Conservation (phyloP, 2,888 invertebrate species). For the Helleia helle region DNA sequence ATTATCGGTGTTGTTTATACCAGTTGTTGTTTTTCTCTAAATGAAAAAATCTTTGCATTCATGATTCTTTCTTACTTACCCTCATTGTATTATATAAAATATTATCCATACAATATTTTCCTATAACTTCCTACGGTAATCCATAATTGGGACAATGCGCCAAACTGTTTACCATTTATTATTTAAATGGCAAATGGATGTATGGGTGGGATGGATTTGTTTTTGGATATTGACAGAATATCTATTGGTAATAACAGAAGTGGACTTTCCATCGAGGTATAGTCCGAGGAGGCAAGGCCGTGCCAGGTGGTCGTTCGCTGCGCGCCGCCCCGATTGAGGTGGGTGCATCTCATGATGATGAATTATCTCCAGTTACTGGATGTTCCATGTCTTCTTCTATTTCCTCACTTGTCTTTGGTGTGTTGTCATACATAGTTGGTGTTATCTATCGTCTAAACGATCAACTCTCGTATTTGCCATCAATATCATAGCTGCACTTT, state of each 20-base stretch:
- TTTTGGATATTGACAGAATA: constrained; percentile 16
- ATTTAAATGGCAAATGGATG: not conserved
- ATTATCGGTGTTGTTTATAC: too few species aligned
- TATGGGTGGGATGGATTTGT: constrained; percentile 5
- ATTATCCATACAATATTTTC: too few species aligned
- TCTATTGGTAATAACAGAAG: constrained; percentile 76
- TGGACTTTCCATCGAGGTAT: constrained; percentile 87
- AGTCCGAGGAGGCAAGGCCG: constrained; percentile 79
- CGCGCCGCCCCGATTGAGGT: constrained; percentile 69
- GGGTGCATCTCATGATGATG: constrained; percentile 45
- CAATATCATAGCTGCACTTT: constrained; percentile 15
- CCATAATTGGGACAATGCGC: too few species aligned
- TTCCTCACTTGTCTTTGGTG: constrained; percentile 29
- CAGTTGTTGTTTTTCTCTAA: too few species aligned
- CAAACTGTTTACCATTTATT: too few species aligned
- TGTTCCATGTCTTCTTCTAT: constrained; percentile 49
- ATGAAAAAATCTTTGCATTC: too few species aligned
- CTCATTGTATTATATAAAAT: too few species aligned
- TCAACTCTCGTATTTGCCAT: constrained; percentile 23
- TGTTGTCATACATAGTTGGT: constrained; percentile 33
- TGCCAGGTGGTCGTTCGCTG: constrained; percentile 63
- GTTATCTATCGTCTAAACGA: constrained; percentile 26
- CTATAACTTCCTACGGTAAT: too few species aligned
- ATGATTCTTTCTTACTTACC: too few species aligned
- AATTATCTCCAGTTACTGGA: constrained; percentile 27